Evolutionary conservation across 2,113 vertebrate genomes (phyloP).

Genomic region (Phalacrocorax pelagicus): DNA sequence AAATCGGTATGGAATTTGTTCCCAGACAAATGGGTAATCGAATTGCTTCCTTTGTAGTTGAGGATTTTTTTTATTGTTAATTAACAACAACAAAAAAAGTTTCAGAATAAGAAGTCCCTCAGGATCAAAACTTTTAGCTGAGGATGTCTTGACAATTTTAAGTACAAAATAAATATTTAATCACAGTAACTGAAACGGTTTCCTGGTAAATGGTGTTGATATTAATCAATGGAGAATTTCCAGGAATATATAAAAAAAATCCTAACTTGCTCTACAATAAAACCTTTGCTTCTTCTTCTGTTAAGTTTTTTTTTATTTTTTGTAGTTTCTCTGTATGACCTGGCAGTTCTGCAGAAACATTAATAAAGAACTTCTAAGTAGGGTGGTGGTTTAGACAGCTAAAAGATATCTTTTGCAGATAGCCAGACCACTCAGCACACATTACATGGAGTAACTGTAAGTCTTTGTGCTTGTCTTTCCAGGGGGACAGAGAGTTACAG

Average conservation of each 20-base stretch:
- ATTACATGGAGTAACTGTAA: not conserved
- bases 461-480: not conserved
- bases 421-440: rapidly evolving
- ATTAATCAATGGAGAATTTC: not conserved
- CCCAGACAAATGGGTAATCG: not conserved
- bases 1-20: not conserved
- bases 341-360: not conserved
- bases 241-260: not conserved
- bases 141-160: not conserved
- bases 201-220: not conserved
- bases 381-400: not conserved
- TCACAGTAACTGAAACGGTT: not conserved
- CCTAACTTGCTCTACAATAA: not conserved
- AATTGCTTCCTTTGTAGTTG: not conserved
- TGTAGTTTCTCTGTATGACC: not conserved
- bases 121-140: not conserved
- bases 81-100: not conserved
- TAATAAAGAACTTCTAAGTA: not conserved
- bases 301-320: not conserved
- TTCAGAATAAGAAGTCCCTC: not conserved
- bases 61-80: not conserved
- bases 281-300: not conserved
- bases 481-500: not conserved
- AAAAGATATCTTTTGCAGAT: not conserved
- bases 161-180: not conserved